Evolutionary conservation across 2,888 invertebrate species (phyloP).

Genomic region (Trichopria drosophilae): DNA sequence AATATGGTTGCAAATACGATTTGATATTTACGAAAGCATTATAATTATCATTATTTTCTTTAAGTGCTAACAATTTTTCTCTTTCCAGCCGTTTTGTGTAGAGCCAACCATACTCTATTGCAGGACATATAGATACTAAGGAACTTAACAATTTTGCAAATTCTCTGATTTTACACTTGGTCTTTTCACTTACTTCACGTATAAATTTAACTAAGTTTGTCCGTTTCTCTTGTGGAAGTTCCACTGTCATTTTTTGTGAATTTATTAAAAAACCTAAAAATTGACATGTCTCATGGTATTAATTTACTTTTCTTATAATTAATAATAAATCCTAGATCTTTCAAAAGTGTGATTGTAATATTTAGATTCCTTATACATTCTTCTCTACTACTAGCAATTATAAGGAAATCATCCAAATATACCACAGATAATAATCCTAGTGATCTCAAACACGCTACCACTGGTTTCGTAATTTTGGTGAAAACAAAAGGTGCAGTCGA

Average conservation of each 20-base stretch:
- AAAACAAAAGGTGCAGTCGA: slow-evolving; percentile 22
- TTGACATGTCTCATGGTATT: neutral
- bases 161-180: slow-evolving; percentile 20
- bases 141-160: slow-evolving; percentile 24
- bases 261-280: slow-evolving; percentile 9
- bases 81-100: slow-evolving; percentile 19
- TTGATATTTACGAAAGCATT: slow-evolving; percentile 13
- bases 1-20: slow-evolving; percentile 7
- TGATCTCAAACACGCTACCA: slow-evolving; percentile 8
- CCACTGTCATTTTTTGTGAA: neutral
- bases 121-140: slow-evolving; percentile 21
- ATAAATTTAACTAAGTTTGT: neutral
- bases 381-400: slow-evolving; percentile 5
- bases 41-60: slow-evolving; percentile 9
- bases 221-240: slow-evolving; percentile 1
- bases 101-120: slow-evolving; percentile 17
- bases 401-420: slow-evolving; percentile 18
- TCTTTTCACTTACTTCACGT: neutral
- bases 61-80: slow-evolving; percentile 22
- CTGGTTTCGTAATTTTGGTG: slow-evolving; percentile 25
- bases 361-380: slow-evolving; percentile 1
- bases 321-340: slow-evolving; percentile 5
- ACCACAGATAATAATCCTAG: neutral
- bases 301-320: slow-evolving; percentile 7
- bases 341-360: neutral